Conservation (phyloP, 1,140 invertebrate species). For the Scaptomyza graminum region DNA sequence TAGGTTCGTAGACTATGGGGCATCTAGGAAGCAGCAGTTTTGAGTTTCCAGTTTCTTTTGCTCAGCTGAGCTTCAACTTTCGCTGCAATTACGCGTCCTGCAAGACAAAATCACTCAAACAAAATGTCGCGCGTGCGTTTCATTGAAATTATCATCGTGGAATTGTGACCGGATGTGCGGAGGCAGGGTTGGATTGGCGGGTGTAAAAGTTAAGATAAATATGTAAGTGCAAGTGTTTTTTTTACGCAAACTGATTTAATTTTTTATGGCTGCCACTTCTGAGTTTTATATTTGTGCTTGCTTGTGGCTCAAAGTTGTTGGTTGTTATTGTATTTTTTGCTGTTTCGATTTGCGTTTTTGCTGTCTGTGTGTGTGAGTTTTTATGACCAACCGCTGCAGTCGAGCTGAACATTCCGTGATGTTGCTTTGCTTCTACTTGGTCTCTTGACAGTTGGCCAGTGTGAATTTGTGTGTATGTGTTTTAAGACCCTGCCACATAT, state of each 20-base stretch:
- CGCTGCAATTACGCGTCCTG: slow-evolving; percentile 76
- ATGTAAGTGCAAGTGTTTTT: slow-evolving; percentile 75
- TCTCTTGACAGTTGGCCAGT: slow-evolving; percentile 16
- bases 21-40: slow-evolving; percentile 34
- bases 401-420: slow-evolving; percentile 38
- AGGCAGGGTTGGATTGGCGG: not conserved
- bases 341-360: slow-evolving; percentile 40
- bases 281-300: slow-evolving; percentile 68
- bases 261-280: slow-evolving; percentile 69
- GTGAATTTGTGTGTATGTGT: slow-evolving; percentile 79
- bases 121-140: slow-evolving; percentile 77
- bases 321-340: slow-evolving; percentile 30
- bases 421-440: slow-evolving; percentile 7
- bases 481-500: slow-evolving; percentile 51
- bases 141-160: slow-evolving; percentile 68
- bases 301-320: slow-evolving; percentile 36
- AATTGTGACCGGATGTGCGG: not conserved
- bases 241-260: slow-evolving; percentile 77
- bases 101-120: slow-evolving; percentile 79
- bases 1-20: slow-evolving; percentile 11
- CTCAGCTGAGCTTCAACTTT: slow-evolving; percentile 71
- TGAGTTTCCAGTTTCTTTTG: slow-evolving; percentile 30
- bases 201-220: slow-evolving; percentile 51
- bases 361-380: slow-evolving; percentile 50
- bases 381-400: slow-evolving; percentile 65